Evolutionary conservation across 2,113 vertebrate species (phyloP), one percentile per base, ranked within the genome.

Genomic region (Andinoacara biseriatus): DNA sequence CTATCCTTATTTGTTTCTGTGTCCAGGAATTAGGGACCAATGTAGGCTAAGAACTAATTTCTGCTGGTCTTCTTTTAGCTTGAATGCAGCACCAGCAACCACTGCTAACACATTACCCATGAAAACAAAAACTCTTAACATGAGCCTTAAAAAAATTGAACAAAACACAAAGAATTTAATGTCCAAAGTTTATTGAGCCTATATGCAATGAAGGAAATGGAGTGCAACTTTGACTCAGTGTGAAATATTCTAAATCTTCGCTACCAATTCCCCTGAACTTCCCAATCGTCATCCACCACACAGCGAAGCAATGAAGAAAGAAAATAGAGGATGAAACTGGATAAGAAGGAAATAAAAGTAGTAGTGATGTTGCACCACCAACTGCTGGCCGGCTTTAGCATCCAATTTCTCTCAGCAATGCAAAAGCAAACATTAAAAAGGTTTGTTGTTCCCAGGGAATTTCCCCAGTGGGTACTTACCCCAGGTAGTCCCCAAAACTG

Each of bases 381-480:
- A 72, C 67, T 49, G 26, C 2, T 72, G 67, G 46, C 26, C 7
- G 20, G 26, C 46, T 54, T 54, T 14, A 54, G 54, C 67, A 72
- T 33, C 67, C 46, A 33, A 33, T 54, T 52, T 72, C 46, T 54
- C 26, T 54, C 10, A 54, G 46, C 26, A 72, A 72, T 1, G 0
- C 46, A 54, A 72, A 72, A 54, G 7, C 43, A 72, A 72, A 52
- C 18, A 33, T 33, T 72, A n/a, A 54, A 72, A 72, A 54, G 26
- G 46, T 54, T 54, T 72, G 6, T 54, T 14, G 46, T 72, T 72
- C 31, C 67, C 46, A 33, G 26, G 26, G 67, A 72, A 72, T 54
- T 72, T 72, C 67, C 46, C 67, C 67, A 72, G 67, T 9, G 67
- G 67, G 46, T 72, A 33, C 31, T 54, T 72, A 54, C 26, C 46